These are phyloP conservation scores for Cardiocondyla obscurior DNA, from an alignment of 1,140 invertebrate species.

Conservation along the genomic window DNA sequence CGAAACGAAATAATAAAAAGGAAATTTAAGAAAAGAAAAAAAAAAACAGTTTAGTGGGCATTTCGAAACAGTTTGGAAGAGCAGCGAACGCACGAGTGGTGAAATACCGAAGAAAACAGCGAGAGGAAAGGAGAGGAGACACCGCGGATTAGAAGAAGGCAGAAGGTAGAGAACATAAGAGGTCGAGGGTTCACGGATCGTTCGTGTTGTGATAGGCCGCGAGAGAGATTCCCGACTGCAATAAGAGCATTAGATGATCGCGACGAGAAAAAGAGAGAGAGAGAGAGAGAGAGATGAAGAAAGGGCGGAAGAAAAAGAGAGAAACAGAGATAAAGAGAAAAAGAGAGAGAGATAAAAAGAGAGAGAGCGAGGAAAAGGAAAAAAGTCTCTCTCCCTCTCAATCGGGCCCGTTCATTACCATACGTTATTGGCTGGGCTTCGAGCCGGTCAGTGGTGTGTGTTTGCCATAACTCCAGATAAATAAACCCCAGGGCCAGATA, in stretches of 20 bases:
- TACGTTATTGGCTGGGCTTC: constrained; percentile 79
- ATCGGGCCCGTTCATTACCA: constrained; percentile 79
- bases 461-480: constrained; percentile 82
- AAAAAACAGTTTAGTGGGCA: not conserved
- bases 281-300: constrained; percentile 54
- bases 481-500: constrained; percentile 79
- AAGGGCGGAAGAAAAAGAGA: not conserved
- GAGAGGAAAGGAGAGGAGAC: not conserved
- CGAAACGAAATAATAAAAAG: not conserved
- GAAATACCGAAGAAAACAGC: constrained; percentile 17
- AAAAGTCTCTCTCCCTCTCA: no score
- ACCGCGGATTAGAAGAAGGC: constrained; percentile 11
- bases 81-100: not conserved
- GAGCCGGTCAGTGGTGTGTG: constrained; percentile 73
- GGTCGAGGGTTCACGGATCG: constrained; percentile 68
- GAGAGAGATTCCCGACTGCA: constrained; percentile 56
- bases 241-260: constrained; percentile 62
- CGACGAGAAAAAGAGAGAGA: not conserved
- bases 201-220: constrained; percentile 72
- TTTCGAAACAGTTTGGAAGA: constrained; percentile 36
- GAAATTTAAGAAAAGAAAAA: not conserved
- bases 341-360: constrained; percentile 32
- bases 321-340: no score
- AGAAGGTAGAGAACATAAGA: constrained; percentile 49
- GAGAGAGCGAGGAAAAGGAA: constrained; percentile 60